These are phyloP conservation scores for Ancistrus triradiatus DNA, from an alignment of 2,113 vertebrate species.

Conservation along the genomic window DNA sequence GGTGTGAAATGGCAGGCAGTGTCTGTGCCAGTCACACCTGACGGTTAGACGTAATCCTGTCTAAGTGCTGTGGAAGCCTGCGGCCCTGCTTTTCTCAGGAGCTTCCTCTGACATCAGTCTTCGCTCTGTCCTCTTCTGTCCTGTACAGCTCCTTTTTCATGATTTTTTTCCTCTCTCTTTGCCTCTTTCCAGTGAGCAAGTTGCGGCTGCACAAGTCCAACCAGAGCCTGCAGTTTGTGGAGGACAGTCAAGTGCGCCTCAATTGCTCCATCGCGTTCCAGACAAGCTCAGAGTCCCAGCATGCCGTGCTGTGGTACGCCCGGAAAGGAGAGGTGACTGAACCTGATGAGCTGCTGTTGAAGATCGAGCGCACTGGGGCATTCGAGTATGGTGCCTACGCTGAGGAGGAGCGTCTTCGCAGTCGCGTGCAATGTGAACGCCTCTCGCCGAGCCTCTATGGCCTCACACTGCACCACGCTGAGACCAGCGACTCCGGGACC, in stretches of 20 bases:
- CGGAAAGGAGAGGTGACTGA: slow-evolving; percentile 69
- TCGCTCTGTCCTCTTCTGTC: background rate
- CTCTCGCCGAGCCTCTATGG: slow-evolving; percentile 79
- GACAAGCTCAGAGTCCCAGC: slow-evolving; percentile 86
- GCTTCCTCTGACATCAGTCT: slow-evolving; percentile 42
- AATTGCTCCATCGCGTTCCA: slow-evolving; percentile 86
- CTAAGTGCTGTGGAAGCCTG: slow-evolving; percentile 38
- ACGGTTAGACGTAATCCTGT: slow-evolving; percentile 63
- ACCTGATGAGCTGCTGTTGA: slow-evolving; percentile 85
- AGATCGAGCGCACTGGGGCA: slow-evolving; percentile 80
- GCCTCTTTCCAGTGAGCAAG: slow-evolving; percentile 75
- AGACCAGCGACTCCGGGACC: slow-evolving; percentile 84
- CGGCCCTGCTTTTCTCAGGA: slow-evolving; percentile 24
- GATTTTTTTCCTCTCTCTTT: slow-evolving; percentile 14
- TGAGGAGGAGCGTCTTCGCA: slow-evolving; percentile 82
- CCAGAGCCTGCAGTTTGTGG: slow-evolving; percentile 80
- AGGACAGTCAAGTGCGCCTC: slow-evolving; percentile 82
- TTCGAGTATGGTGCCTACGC: slow-evolving; percentile 88
- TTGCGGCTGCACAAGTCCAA: slow-evolving; percentile 87
- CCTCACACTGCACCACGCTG: slow-evolving; percentile 85
- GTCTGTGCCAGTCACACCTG: slow-evolving; percentile 58
- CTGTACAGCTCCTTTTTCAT: background rate
- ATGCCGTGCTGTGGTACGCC: slow-evolving; percentile 88
- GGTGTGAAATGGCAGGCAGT: slow-evolving; percentile 53
- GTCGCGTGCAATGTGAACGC: slow-evolving; percentile 86